Conservation (phyloP, 2,113 vertebrate genomes). For the Aramus guarauna region DNA sequence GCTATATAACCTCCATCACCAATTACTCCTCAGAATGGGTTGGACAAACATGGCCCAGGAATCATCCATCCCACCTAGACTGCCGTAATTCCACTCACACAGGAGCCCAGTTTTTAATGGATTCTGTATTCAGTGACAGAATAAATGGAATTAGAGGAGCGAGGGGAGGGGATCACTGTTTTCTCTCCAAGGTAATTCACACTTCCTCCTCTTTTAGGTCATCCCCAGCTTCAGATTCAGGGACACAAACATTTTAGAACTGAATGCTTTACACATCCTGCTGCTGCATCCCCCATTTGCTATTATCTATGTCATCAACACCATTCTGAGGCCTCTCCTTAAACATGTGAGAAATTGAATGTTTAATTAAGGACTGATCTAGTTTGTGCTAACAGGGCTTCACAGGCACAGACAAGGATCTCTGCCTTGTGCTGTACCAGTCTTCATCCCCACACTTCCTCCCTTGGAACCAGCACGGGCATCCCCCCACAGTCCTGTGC, state of each 20-base stretch:
- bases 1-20: neutral
- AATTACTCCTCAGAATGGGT: neutral
- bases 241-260: neutral
- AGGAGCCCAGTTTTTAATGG: neutral
- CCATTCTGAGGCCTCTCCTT: neutral
- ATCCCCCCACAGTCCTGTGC: neutral
- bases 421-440: neutral
- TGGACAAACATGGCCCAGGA: neutral
- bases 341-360: neutral
- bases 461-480: neutral
- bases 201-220: neutral
- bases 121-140: neutral
- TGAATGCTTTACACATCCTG: neutral
- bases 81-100: neutral
- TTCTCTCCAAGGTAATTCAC: neutral
- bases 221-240: neutral
- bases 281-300: constrained; percentile 32
- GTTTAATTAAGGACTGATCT: neutral
- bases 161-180: neutral
- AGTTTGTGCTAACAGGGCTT: neutral
- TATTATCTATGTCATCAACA: neutral
- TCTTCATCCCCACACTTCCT: neutral
- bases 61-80: neutral
- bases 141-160: neutral
- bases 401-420: neutral